These are phyloP conservation scores for Etia nguti DNA, from an alignment of 2,113 vertebrate genomes.

Conservation along the genomic window DNA sequence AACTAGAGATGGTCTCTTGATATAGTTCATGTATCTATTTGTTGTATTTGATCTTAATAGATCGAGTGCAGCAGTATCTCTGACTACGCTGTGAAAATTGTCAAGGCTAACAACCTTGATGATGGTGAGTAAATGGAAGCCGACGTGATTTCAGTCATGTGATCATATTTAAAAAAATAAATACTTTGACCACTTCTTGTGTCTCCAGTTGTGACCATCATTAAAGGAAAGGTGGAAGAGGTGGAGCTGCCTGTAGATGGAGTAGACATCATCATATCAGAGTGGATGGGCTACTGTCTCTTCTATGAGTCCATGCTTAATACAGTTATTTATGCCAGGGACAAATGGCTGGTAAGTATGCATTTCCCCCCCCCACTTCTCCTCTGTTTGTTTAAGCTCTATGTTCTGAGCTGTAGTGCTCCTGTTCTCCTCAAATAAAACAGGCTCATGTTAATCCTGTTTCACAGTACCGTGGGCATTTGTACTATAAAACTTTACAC, in stretches of 20 bases:
- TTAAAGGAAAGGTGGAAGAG: slow-evolving; percentile 94
- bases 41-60: slow-evolving; percentile 52
- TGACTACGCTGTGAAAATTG: slow-evolving; percentile 90
- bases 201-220: slow-evolving; percentile 85
- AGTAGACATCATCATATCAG: slow-evolving; percentile 92
- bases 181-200: not conserved
- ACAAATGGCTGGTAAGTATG: slow-evolving; percentile 89
- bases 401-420: not conserved
- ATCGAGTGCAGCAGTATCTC: slow-evolving; percentile 95
- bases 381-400: not conserved
- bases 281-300: slow-evolving; percentile 96
- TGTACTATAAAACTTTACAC: not conserved
- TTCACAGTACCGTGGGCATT: not conserved
- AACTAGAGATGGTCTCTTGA: fast-evolving
- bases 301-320: slow-evolving; percentile 96
- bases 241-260: slow-evolving; percentile 86
- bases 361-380: too few relatives aligned
- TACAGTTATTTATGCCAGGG: slow-evolving; percentile 86
- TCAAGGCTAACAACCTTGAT: slow-evolving; percentile 91
- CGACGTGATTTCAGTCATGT: fast-evolving
- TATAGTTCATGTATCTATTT: not conserved
- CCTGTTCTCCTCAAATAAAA: not conserved
- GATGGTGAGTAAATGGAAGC: slow-evolving; percentile 71
- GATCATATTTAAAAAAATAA: not conserved
- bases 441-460: too few relatives aligned